Evolutionary conservation across 1,140 invertebrate species (phyloP).

Genomic region (Ceratina japonica): DNA sequence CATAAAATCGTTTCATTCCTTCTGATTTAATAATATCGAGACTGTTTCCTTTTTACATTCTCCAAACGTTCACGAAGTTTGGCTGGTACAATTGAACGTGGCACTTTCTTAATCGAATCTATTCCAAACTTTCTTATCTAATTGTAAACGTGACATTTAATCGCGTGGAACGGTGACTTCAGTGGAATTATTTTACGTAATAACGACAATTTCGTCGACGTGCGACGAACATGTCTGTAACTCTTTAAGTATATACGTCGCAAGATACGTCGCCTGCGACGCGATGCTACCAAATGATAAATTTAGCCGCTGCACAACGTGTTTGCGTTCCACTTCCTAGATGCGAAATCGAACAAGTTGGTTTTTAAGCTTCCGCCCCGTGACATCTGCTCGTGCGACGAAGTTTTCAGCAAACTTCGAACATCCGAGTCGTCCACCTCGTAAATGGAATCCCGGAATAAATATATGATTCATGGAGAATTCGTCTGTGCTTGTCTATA

Average conservation of each 20-base stretch:
- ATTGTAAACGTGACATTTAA: conserved; percentile 31
- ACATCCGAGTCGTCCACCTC: background rate
- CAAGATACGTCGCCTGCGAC: conserved; percentile 49
- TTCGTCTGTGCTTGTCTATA: too few relatives aligned
- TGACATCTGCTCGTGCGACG: conserved; percentile 2
- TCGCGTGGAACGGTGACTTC: conserved; percentile 15
- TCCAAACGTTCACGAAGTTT: too few relatives aligned
- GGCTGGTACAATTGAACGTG: too few relatives aligned
- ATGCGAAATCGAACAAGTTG: conserved; percentile 55
- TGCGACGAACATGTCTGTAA: conserved; percentile 8
- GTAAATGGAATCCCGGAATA: too few relatives aligned
- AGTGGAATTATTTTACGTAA: conserved; percentile 51
- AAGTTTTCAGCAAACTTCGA: conserved; percentile 18
- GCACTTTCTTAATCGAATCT: background rate
- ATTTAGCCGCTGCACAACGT: conserved; percentile 65
- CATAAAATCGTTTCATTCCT: too few relatives aligned
- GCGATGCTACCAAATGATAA: conserved; percentile 50
- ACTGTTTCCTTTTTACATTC: too few relatives aligned
- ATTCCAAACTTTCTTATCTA: conserved; percentile 31
- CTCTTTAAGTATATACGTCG: conserved; percentile 61
- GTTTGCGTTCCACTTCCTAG: conserved; percentile 68
- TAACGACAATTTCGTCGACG: conserved; percentile 45
- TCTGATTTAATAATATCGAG: too few relatives aligned
- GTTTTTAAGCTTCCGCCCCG: conserved; percentile 24
- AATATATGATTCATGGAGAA: too few relatives aligned